These are phyloP conservation scores for Leptothorax acervorum DNA, from an alignment of 2,888 invertebrate genomes.

Conservation along the genomic window DNA sequence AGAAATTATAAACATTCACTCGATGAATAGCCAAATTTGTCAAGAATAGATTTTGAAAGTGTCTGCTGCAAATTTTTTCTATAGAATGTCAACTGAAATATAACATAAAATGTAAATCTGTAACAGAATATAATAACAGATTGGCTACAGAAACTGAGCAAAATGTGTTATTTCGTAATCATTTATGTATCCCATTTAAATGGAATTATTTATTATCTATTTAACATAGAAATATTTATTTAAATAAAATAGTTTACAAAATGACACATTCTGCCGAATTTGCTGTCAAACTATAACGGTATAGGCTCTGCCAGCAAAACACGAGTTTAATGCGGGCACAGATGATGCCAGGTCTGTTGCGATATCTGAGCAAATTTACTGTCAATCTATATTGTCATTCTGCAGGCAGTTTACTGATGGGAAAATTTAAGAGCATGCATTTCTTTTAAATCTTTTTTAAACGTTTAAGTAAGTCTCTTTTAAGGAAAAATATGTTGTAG, in stretches of 20 bases:
- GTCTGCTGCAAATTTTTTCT: neutral
- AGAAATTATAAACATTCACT: slow-evolving; percentile 17
- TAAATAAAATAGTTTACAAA: neutral
- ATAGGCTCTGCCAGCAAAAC: neutral
- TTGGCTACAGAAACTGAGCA: neutral
- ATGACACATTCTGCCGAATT: neutral
- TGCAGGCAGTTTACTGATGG: neutral
- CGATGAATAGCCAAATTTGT: neutral
- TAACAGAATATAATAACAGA: neutral
- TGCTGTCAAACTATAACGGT: neutral
- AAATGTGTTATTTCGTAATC: neutral
- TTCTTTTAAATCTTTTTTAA: neutral
- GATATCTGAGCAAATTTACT: too few relatives aligned
- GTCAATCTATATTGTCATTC: neutral
- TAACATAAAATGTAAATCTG: neutral
- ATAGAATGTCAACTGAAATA: neutral
- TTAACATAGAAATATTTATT: neutral
- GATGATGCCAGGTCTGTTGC: neutral
- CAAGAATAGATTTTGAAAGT: neutral
- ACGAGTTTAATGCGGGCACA: neutral
- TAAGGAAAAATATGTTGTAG: neutral
- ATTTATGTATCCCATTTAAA: too few relatives aligned
- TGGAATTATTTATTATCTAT: neutral
- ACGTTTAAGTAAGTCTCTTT: neutral
- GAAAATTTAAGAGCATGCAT: neutral